phyloP scores from a whole-genome alignment of 2,888 invertebrate species.

The Cephus sareptanus region DNA sequence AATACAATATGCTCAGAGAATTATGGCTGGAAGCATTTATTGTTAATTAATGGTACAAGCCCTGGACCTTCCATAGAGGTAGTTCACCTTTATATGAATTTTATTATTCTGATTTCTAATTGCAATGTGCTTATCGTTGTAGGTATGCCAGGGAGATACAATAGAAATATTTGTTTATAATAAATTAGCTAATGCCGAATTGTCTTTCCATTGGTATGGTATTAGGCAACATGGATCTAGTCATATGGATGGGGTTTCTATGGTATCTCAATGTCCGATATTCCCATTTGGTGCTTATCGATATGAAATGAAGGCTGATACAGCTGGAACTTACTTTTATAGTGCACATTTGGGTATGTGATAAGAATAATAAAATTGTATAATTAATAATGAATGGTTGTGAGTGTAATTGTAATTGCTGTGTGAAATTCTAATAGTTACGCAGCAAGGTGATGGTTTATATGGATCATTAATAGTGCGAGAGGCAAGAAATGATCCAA shows the following conservation, averaged over 20 bases:
- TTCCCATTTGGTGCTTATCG: conserved; percentile 52
- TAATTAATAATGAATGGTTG: neutral
- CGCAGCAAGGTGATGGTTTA: conserved; percentile 73
- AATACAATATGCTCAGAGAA: neutral
- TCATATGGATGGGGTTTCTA: conserved; percentile 65
- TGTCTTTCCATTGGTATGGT: conserved; percentile 69
- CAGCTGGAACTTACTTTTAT: conserved; percentile 45
- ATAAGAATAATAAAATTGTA: neutral
- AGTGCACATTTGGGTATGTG: conserved; percentile 66
- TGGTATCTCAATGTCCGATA: conserved; percentile 65
- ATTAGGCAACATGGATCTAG: conserved; percentile 52
- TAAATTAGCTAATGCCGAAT: conserved; percentile 39
- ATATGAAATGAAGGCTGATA: conserved; percentile 47
- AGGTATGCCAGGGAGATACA: conserved; percentile 49
- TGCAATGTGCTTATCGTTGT: neutral
- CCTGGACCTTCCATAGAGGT: conserved; percentile 54
- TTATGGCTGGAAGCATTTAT: conserved; percentile 8
- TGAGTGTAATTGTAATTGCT: neutral
- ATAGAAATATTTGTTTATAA: conserved; percentile 46
- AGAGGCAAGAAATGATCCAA: conserved; percentile 64
- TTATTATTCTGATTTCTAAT: neutral
- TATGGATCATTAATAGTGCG: conserved; percentile 72
- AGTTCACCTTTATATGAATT: conserved; percentile 9
- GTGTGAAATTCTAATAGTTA: conserved; percentile 61
- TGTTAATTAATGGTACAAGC: conserved; percentile 46